phyloP scores from a whole-genome alignment of 2,888 invertebrate genomes.

The Sminthurinus aureus region DNA sequence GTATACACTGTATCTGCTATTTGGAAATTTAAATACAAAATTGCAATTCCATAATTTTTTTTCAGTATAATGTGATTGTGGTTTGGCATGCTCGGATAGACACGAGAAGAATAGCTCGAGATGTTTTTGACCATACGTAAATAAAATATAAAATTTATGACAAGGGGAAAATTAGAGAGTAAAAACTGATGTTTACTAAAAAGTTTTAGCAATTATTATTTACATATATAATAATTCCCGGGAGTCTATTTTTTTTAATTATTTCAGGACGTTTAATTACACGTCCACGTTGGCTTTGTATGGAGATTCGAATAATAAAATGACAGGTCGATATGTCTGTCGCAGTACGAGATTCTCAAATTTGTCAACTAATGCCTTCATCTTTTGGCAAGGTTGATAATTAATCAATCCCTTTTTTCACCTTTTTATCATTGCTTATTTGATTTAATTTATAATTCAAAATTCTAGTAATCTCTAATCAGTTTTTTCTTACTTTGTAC shows the following conservation, averaged over 20 bases:
- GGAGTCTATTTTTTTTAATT: no score
- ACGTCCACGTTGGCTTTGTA: not conserved
- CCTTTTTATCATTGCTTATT: no score
- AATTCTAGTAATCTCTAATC: no score
- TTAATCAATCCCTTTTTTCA: no score
- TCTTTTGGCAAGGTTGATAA: slow-evolving; percentile 1
- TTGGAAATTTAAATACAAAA: no score
- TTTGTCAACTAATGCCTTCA: not conserved
- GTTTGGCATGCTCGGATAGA: not conserved
- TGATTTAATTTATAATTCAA: no score
- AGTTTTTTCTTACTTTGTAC: no score
- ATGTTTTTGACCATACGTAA: slow-evolving; percentile 16
- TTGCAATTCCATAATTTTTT: not conserved
- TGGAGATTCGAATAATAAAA: slow-evolving; percentile 3
- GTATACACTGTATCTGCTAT: not conserved
- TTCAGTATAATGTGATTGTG: not conserved
- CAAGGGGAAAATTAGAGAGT: no score
- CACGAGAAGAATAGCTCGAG: not conserved
- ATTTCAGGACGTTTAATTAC: slow-evolving; percentile 2
- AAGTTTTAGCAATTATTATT: no score
- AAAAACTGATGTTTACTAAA: no score
- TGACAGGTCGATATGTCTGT: slow-evolving; percentile 13
- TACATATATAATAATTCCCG: no score
- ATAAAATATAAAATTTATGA: no score
- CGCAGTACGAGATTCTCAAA: not conserved